Evolutionary conservation across 2,113 vertebrate species (phyloP), one percentile per base, ranked within the genome.

Genomic region (Ascaphus truei): DNA sequence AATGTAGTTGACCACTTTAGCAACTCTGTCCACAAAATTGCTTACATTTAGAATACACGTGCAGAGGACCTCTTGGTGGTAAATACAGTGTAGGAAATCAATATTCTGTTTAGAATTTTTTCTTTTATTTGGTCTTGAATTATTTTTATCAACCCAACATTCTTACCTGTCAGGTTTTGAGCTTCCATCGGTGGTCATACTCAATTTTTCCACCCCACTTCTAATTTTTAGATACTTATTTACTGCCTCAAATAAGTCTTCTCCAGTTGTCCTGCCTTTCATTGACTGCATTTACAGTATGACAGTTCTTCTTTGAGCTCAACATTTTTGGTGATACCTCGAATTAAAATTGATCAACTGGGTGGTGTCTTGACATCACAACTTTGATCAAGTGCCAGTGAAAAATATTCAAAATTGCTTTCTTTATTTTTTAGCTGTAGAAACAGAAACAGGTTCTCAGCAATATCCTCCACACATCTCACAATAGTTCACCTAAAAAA

Each of bases 361-460:
- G 50, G 36, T 16, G 11, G 58, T 48, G 39, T 64, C 59, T 3
- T 29, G 18, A 71, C 59, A 64, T 64, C 31, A 23, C 43, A 72
- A 41, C 57, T 71, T 30, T 72, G 58, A 25, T 52, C 60, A 45
- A 72, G 27, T 65, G 31, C 68, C 36, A 72, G 16, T 7, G 61
- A 45, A 20, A 72, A 72, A 66, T 7, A 68, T 26, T 31, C 9
- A 52, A 71, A 29, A 34, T 30, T 47, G 8, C 27, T 25, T 15
- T 15, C 48, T 67, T 43, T 72, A 16, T 72, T 67, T 43, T 72
- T 20, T 36, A 68, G 71, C 51, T 68, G 62, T 57, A n/a, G n/a
- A n/a, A n/a, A n/a, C n/a, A 72, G 47, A 52, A 45, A 36, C 62
- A 72, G 13, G 18, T 68, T 68, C 25, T 25, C 51, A 2, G 59